Percentiles rank a stretch among this genome's conserved stretches.
These are phyloP conservation scores for Orthonyx spaldingii DNA, from an alignment of 2,113 vertebrate species.

Conservation along the genomic window DNA sequence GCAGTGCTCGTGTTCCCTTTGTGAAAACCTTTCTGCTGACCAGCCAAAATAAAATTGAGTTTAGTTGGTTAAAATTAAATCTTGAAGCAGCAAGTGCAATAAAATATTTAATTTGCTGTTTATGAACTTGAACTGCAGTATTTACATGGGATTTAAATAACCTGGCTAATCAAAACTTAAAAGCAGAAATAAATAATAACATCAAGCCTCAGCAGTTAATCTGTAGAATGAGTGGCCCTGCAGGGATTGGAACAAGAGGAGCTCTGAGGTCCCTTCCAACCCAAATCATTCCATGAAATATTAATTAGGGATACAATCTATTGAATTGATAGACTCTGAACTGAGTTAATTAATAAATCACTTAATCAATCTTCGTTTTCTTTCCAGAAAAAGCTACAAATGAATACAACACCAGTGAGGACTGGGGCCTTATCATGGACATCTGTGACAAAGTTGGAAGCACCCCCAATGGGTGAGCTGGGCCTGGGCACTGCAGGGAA, in stretches of 20 bases:
- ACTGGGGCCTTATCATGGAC: conserved; percentile 96
- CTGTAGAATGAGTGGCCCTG: not conserved
- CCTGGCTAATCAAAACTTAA: not conserved
- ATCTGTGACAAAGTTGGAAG: conserved; percentile 94
- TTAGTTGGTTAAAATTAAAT: not conserved
- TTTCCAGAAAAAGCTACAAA: conserved; percentile 92
- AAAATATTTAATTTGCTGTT: not conserved
- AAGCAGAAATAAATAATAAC: not conserved
- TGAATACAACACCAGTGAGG: conserved; percentile 91
- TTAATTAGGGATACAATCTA: too few species aligned
- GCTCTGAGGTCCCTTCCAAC: not conserved
- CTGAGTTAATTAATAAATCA: not conserved
- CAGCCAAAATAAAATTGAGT: not conserved
- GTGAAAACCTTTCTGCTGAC: not conserved
- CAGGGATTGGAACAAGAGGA: not conserved
- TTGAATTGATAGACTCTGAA: not conserved
- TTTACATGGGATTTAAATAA: not conserved
- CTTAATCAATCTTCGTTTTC: not conserved
- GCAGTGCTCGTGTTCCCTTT: not conserved
- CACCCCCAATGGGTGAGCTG: conserved; percentile 86
- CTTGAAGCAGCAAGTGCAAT: not conserved
- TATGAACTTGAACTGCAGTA: not conserved
- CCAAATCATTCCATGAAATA: not conserved
- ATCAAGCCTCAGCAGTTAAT: not conserved
- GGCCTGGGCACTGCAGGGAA: accelerated